phyloP scores from a whole-genome alignment of 1,140 invertebrate genomes.

The Orchesella cincta region DNA sequence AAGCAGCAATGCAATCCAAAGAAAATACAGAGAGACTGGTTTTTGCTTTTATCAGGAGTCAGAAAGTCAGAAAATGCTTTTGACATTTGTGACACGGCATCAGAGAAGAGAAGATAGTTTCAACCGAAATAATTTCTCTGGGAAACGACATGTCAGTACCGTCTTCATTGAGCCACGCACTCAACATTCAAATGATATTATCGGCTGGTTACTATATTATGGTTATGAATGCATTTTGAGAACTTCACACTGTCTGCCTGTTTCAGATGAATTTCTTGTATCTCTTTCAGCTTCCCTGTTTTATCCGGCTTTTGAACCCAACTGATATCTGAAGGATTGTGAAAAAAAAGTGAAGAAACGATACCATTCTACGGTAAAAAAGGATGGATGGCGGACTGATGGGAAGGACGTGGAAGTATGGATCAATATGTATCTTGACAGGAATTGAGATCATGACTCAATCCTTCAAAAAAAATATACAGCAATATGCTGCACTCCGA shows the following conservation, averaged over 20 bases:
- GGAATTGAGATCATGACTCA: background rate
- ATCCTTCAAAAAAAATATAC: background rate
- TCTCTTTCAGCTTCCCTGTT: background rate
- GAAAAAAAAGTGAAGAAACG: no score
- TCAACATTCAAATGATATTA: background rate
- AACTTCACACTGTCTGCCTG: background rate
- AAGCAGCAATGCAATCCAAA: no score
- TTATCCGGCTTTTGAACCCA: constrained; percentile 16
- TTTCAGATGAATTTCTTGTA: background rate
- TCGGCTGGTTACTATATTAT: background rate
- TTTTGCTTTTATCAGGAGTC: background rate
- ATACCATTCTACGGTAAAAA: no score
- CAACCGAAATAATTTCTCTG: background rate
- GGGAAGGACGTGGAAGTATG: no score
- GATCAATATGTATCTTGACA: background rate
- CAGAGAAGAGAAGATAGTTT: background rate
- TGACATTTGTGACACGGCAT: background rate
- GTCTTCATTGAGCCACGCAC: background rate
- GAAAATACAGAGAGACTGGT: no score
- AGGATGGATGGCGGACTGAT: no score
- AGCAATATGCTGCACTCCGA: no score
- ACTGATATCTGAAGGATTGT: background rate
- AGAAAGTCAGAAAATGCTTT: background rate
- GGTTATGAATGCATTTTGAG: background rate
- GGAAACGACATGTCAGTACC: background rate